Base-by-base conservation (phyloP, 2,113 vertebrate genomes). In the Lasiurus cinereus region DNA sequence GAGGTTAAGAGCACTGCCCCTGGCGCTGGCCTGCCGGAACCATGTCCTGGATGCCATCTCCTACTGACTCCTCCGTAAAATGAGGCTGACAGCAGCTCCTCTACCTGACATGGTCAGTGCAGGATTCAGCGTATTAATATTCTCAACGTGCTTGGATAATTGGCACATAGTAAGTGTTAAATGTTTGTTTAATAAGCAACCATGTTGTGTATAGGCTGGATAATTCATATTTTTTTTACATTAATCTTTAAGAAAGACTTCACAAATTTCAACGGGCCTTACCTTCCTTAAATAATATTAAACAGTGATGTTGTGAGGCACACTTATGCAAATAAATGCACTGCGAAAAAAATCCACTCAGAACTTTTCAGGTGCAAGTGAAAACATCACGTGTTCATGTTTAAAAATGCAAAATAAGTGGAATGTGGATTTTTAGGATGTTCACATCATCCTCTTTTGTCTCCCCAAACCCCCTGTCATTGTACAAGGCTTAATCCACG, bases 161-260 rank as follows among this genome's bases (percentile, higher is more conserved):
- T 73, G 88, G 92, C 67, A 50, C 5, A 24, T 15, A 24, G 66
- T 24, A 92, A 9, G 78, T 82, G 83, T 87, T 94, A 91, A 67
- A 84, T 29, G 46, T 93, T 82, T 93, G 86, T 64, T 79, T 78
- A 93, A 93, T 94, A 95, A 93, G 87, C 80, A 94, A 93, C 43
- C 39, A 36, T 48, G 14, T 73, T 83, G 4, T 83, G 3, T 79
- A 64, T 33, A 43, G 72, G n/a, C 29, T 83, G 21, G 48, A 43
- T 64, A 90, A 59, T 76, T 90, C 13, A 66, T 56, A 31, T 56
- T 39, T 3, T 79, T 93, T 85, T 94, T 62, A 91, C 83, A 93
- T 83, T 83, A 76, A 90, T 93, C 83, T 88, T 92, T 86, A 83
- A 89, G 27, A 69, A 95, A 72, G 77, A 73, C 24, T 24, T 59